Conservation (phyloP, 2,888 invertebrate genomes). For the Andrena hattorfiana region DNA sequence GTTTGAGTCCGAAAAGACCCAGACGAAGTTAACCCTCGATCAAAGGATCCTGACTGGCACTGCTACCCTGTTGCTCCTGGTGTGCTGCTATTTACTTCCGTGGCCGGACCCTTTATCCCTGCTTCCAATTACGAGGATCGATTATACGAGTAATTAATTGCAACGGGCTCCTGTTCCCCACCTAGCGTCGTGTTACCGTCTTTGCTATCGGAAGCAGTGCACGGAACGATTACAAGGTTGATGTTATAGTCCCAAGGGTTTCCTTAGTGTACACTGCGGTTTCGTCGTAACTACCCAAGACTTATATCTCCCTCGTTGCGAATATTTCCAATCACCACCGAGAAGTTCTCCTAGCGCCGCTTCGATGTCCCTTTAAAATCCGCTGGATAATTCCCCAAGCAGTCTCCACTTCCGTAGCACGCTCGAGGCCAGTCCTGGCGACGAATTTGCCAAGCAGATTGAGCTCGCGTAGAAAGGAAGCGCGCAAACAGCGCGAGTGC, state of each 20-base stretch:
- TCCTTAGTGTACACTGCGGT: not conserved
- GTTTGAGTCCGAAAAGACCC: no score
- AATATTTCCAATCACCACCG: no score
- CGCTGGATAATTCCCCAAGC: no score
- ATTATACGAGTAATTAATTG: constrained; percentile 45
- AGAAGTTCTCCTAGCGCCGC: no score
- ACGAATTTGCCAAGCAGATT: constrained; percentile 8
- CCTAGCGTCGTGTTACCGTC: constrained; percentile 7
- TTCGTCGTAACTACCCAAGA: not conserved
- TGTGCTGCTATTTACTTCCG: not conserved
- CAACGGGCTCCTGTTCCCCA: not conserved
- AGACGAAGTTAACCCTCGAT: not conserved
- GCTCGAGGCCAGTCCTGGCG: not conserved
- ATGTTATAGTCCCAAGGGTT: not conserved
- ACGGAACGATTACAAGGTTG: constrained; percentile 30
- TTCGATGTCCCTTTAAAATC: no score
- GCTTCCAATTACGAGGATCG: constrained; percentile 33
- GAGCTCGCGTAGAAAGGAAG: not conserved
- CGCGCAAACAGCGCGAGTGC: constrained; percentile 9
- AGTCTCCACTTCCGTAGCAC: not conserved
- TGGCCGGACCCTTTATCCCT: not conserved
- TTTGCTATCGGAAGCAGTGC: constrained; percentile 28
- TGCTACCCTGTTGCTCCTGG: not conserved
- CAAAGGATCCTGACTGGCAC: not conserved
- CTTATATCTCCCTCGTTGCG: no score